These are phyloP conservation scores for Melanotaenia trifasciata DNA, from an alignment of 2,797 vertebrate genomes.

Conservation along the genomic window DNA sequence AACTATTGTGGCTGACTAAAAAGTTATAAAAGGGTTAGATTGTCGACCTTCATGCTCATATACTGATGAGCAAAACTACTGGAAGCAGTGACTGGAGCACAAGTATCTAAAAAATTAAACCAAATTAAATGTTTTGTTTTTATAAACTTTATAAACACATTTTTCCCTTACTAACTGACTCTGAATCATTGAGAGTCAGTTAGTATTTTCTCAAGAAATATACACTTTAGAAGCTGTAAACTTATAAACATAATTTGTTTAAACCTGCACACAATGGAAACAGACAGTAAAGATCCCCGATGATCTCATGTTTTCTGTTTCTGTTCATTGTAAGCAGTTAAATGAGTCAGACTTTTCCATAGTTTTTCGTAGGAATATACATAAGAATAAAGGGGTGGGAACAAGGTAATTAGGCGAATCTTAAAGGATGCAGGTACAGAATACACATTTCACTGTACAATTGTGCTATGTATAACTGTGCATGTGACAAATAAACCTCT, in stretches of 20 bases:
- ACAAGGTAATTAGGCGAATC: background rate
- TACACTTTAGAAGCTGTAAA: background rate
- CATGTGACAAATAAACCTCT: too few relatives aligned
- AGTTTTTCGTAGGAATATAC: background rate
- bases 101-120: background rate
- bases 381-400: background rate
- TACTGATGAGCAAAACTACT: conserved; percentile 10
- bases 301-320: background rate
- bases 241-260: background rate
- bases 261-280: background rate
- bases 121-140: background rate
- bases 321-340: background rate
- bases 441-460: too few relatives aligned
- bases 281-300: background rate
- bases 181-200: background rate
- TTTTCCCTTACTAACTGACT: too few relatives aligned
- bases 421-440: too few relatives aligned
- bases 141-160: background rate
- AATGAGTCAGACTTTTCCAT: background rate
- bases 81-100: background rate
- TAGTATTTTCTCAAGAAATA: background rate
- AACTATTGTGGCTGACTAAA: background rate
- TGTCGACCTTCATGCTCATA: conserved; percentile 12
- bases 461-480: too few relatives aligned
- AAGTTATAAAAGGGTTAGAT: conserved; percentile 4